These are phyloP conservation scores for Latrodectus geometricus DNA, from an alignment of 1,140 invertebrate genomes.

Conservation along the genomic window DNA sequence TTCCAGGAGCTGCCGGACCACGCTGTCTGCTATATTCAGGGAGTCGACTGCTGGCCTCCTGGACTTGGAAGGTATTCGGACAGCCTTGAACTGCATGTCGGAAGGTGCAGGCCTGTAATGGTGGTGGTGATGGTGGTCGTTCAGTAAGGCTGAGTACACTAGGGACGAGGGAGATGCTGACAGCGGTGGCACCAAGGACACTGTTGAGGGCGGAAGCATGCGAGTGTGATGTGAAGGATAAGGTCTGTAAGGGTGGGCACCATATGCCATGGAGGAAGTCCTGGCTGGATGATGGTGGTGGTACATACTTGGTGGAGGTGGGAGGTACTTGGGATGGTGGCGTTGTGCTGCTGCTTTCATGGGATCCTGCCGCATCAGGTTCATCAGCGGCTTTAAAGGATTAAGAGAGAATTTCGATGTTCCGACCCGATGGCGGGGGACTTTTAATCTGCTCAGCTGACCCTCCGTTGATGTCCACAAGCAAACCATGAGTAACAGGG, in stretches of 20 bases:
- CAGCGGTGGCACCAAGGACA: constrained; percentile 19
- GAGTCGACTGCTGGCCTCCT: constrained; percentile 23
- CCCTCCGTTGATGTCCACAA: constrained; percentile 1
- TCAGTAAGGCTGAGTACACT: constrained; percentile 1
- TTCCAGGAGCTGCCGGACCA: constrained; percentile 48
- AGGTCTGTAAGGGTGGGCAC: constrained; percentile 39
- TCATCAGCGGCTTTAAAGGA: constrained; percentile 36
- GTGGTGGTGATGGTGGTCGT: constrained; percentile 32
- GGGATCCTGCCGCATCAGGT: constrained; percentile 44
- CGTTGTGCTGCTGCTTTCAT: constrained; percentile 44
- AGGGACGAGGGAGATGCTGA: constrained; percentile 19
- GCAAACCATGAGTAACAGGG: constrained; percentile 17
- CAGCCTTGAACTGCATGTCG: constrained; percentile 44
- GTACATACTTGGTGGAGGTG: constrained; percentile 40
- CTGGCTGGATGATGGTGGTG: constrained; percentile 22
- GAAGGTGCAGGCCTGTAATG: constrained; percentile 30
- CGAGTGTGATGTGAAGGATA: constrained; percentile 41
- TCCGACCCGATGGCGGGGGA: constrained; percentile 28
- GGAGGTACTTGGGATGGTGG: constrained; percentile 37
- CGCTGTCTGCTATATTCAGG: constrained; percentile 40
- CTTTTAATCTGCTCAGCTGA: constrained; percentile 44
- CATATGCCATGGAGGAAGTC: constrained; percentile 4
- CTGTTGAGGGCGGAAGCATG: constrained; percentile 36
- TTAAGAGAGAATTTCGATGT: constrained; percentile 46
- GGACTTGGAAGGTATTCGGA: constrained; percentile 34